Evolutionary conservation across 2,888 invertebrate species (phyloP).

Genomic region (Scaptomyza polygonia): DNA sequence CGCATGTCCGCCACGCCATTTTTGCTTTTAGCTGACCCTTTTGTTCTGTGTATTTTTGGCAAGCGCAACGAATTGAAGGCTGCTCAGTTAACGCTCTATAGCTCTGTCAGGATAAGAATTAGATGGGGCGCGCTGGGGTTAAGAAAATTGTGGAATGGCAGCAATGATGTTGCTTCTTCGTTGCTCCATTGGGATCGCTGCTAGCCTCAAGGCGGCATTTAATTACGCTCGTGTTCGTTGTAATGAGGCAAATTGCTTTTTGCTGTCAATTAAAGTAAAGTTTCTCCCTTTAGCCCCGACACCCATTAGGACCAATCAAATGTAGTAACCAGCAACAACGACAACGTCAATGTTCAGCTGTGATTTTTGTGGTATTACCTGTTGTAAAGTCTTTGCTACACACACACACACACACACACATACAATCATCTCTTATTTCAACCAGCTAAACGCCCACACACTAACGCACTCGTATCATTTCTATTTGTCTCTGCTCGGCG

Average conservation of each 20-base stretch:
- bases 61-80: constrained; percentile 63
- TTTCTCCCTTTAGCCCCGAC: constrained; percentile 66
- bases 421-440: constrained; percentile 33
- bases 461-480: background rate
- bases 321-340: constrained; percentile 23
- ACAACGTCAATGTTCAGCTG: constrained; percentile 15
- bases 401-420: background rate
- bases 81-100: constrained; percentile 31
- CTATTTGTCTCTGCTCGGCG: constrained; percentile 20
- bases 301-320: constrained; percentile 69
- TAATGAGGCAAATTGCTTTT: constrained; percentile 79
- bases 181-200: constrained; percentile 52
- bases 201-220: constrained; percentile 65
- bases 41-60: constrained; percentile 50
- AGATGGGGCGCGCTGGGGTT: background rate
- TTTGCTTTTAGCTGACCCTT: constrained; percentile 47
- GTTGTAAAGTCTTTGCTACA: constrained; percentile 43
- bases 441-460: background rate
- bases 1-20: constrained; percentile 65
- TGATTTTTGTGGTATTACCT: constrained; percentile 58
- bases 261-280: constrained; percentile 80
- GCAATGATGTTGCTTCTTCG: constrained; percentile 33
- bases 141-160: constrained; percentile 12
- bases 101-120: background rate
- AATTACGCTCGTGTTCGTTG: constrained; percentile 76